Percentiles rank a stretch among this genome's conserved stretches.
Conservation (phyloP, 2,888 invertebrate genomes). For the Phyllotreta striolata region DNA sequence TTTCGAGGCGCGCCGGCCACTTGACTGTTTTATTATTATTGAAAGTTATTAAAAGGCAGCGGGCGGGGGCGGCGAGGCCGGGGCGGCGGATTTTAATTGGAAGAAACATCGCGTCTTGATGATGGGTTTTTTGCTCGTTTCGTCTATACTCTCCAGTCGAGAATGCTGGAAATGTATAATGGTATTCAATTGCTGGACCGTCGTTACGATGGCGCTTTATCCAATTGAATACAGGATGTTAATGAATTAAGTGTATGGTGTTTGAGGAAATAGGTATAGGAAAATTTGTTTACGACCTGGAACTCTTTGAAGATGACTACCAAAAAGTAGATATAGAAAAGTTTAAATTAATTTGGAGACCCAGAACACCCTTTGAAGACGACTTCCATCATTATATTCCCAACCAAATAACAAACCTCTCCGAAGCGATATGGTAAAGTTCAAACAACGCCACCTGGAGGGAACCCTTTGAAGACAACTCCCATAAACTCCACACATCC, state of each 20-base stretch:
- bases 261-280: background rate
- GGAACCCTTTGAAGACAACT: no score
- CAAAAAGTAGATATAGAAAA: no score
- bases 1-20: constrained; percentile 54
- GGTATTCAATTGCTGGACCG: constrained; percentile 25
- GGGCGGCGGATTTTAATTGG: constrained; percentile 51
- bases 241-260: constrained; percentile 7
- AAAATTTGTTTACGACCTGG: background rate
- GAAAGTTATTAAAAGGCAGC: constrained; percentile 42
- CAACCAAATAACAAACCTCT: no score
- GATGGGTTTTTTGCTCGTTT: constrained; percentile 37
- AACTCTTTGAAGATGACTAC: no score
- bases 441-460: no score
- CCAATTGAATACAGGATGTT: background rate
- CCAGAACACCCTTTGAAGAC: no score
- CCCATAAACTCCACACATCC: no score
- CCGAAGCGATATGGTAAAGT: no score
- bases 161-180: constrained; percentile 23
- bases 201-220: constrained; percentile 9
- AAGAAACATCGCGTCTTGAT: constrained; percentile 51
- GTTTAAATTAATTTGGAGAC: no score
- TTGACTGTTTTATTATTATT: constrained; percentile 51
- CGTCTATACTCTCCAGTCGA: constrained; percentile 21
- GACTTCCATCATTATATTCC: no score
- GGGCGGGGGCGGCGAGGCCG: constrained; percentile 34